A percentile compares a stretch with the other conserved stretches of the same genome.
Evolutionary conservation across 1,140 invertebrate species (phyloP).

Genomic region (Trichoplusia ni): DNA sequence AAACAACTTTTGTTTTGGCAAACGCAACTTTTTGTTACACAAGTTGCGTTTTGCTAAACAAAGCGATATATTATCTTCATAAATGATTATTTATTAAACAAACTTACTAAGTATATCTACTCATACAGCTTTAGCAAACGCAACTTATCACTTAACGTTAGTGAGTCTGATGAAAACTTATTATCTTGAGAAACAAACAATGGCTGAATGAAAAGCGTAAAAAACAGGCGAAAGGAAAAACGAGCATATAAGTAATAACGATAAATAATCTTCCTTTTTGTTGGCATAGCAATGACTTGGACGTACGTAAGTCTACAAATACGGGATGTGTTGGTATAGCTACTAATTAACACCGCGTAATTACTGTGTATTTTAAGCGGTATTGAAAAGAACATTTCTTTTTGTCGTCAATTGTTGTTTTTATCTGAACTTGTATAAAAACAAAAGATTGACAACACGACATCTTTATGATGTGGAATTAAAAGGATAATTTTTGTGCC

Average conservation of each 20-base stretch:
- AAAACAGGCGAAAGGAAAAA: slow-evolving; percentile 10
- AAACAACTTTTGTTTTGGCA: too few relatives aligned
- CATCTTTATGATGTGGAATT: too few relatives aligned
- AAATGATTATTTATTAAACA: slow-evolving; percentile 17
- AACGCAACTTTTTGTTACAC: background rate
- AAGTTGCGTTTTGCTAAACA: background rate
- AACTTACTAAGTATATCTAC: background rate
- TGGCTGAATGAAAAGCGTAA: slow-evolving; percentile 14
- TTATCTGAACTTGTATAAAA: too few relatives aligned
- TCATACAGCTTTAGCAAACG: background rate
- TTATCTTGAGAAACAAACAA: slow-evolving; percentile 18
- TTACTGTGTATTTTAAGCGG: too few relatives aligned
- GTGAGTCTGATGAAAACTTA: slow-evolving; percentile 14
- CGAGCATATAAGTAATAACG: slow-evolving; percentile 13
- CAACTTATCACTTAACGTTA: slow-evolving; percentile 25
- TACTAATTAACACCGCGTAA: slow-evolving; percentile 5
- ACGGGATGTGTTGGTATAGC: background rate
- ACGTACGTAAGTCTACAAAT: background rate
- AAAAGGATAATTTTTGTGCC: too few relatives aligned
- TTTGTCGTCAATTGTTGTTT: too few relatives aligned
- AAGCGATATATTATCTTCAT: slow-evolving; percentile 12
- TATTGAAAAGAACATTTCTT: too few relatives aligned
- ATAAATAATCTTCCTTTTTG: slow-evolving; percentile 24
- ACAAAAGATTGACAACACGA: too few relatives aligned
- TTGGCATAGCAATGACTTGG: slow-evolving; percentile 14